phyloP scores from a whole-genome alignment of 2,797 vertebrate species.

The Aldrovandia affinis region DNA sequence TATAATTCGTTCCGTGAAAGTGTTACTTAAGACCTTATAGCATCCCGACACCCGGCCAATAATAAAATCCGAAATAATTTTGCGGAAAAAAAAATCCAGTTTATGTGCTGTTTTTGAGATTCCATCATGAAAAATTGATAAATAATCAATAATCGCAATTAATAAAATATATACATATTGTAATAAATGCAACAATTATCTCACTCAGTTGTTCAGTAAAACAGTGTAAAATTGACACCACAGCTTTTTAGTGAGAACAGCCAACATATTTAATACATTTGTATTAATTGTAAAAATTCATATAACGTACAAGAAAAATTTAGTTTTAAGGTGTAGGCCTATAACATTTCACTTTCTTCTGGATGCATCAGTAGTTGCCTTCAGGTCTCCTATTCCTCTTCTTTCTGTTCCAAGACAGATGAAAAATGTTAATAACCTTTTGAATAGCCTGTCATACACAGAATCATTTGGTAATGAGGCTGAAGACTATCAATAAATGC shows the following conservation, averaged over 20 bases:
- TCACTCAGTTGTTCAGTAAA: background rate
- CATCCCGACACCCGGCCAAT: too few relatives aligned
- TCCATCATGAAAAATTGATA: background rate
- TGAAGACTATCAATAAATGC: background rate
- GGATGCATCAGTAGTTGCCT: background rate
- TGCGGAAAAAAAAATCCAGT: background rate
- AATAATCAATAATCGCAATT: background rate
- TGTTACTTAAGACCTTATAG: too few relatives aligned
- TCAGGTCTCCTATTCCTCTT: background rate
- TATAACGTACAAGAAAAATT: background rate
- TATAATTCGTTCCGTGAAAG: too few relatives aligned
- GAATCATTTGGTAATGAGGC: background rate
- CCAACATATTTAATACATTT: background rate
- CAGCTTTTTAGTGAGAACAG: background rate
- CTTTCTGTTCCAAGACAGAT: background rate
- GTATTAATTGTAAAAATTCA: too few relatives aligned
- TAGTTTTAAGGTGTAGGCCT: background rate
- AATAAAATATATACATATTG: background rate
- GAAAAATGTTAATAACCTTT: background rate
- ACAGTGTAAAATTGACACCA: background rate
- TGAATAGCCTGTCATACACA: background rate
- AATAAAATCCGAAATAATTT: too few relatives aligned
- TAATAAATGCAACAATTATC: background rate
- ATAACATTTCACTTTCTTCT: background rate
- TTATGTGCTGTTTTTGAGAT: background rate